These are phyloP conservation scores for Pammene aurita DNA, from an alignment of 2,888 invertebrate genomes.

Conservation along the genomic window DNA sequence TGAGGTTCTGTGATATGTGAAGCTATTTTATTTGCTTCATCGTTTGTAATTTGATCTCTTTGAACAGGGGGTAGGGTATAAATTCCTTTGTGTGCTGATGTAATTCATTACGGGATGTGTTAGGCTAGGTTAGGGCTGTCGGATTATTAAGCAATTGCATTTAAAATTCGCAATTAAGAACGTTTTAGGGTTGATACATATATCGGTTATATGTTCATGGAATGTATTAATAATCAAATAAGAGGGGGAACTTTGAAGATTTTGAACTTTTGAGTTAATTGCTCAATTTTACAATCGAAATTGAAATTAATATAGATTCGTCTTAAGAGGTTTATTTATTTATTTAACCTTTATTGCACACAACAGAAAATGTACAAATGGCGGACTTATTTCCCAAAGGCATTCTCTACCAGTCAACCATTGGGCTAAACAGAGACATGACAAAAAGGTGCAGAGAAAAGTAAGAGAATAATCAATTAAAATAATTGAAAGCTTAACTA, in stretches of 20 bases:
- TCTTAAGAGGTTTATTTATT: no score
- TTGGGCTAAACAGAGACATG: no score
- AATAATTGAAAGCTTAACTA: no score
- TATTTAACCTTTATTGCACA: no score
- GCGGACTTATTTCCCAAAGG: no score
- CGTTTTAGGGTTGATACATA: slow-evolving; percentile 5
- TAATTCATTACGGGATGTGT: slow-evolving; percentile 27
- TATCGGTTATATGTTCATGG: neutral
- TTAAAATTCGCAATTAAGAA: slow-evolving; percentile 24
- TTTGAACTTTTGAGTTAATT: slow-evolving; percentile 1
- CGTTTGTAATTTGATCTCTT: slow-evolving; percentile 9
- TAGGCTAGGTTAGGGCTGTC: slow-evolving; percentile 13
- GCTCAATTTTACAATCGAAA: neutral
- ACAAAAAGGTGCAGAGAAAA: no score
- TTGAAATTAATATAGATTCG: neutral
- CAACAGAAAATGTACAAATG: no score
- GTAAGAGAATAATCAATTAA: no score
- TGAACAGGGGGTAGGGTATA: neutral
- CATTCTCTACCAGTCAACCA: no score
- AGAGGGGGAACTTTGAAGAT: slow-evolving; percentile 1
- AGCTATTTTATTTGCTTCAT: slow-evolving; percentile 51
- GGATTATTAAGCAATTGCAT: slow-evolving; percentile 27
- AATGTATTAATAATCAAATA: slow-evolving; percentile 15
- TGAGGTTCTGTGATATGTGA: slow-evolving; percentile 66
- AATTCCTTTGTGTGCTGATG: neutral